Evolutionary conservation across 1,140 invertebrate genomes (phyloP), one percentile per base, ranked within the genome.

Genomic region (Pseudomyrmex pallidus): DNA sequence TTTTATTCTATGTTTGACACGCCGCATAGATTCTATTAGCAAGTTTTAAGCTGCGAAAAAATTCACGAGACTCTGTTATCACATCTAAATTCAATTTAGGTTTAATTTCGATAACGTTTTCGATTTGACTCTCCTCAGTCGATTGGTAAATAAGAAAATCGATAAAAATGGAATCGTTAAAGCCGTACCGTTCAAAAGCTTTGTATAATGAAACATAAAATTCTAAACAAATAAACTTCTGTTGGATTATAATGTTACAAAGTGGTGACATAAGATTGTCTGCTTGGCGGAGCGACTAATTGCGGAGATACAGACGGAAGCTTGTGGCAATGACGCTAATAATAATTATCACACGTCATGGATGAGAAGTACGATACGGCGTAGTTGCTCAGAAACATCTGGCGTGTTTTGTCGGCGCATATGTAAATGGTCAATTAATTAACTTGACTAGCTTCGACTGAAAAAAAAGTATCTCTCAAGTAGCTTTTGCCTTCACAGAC

Each of bases 301-400:
- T 22, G 17, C 13, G 25, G 1, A 77, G 15, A 68, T 13, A n/a
- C 9, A 25, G 5, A 72, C 59, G 76, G 76, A 80, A 80, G n/a
- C 17, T 77, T 59, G 44, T 52, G 20, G 73, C 46, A n/a, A 13
- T 25, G 72, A 76, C 35, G 20, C 54, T 83, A 77, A 77, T 64
- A 77, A 77, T 83, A 66, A 83, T 25, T 25, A 25, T 66, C 62
- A 77, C 2, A 64, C 4, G 44, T 48, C 35, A 35, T 35, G 35
- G 35, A 35, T 35, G 46, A 61, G 72, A 76, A 76, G 5, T 56
- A 48, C 44, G 2, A 50, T 5, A 17, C 12, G 44, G 3, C 44
- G 7, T 35, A 57, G 54, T 82, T 73, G 15, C 50, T 77, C 15
- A 48, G 72, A 25, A 83, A 77, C 80, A 77, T 74, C 63, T 83